These are phyloP conservation scores for Xenotilapia flavipinnis DNA, from an alignment of 2,113 vertebrate genomes.

Conservation along the genomic window DNA sequence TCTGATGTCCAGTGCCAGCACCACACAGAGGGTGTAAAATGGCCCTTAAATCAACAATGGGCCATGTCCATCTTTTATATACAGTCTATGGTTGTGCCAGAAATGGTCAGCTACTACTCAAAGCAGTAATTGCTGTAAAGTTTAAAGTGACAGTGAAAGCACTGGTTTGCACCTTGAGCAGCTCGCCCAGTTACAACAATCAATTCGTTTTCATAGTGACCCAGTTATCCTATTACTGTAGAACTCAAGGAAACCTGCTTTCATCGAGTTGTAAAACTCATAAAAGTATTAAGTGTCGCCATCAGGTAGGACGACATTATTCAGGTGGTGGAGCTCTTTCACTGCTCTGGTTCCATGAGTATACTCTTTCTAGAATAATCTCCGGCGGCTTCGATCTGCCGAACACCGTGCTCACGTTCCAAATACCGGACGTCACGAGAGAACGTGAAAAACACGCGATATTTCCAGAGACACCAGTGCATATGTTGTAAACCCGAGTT, in stretches of 20 bases:
- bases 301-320: background rate
- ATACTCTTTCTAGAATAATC: constrained; percentile 12
- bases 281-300: background rate
- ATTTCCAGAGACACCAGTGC: background rate
- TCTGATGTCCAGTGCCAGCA: background rate
- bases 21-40: background rate
- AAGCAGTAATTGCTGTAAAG: background rate
- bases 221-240: background rate
- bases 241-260: background rate
- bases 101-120: background rate
- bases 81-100: background rate
- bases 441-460: constrained; percentile 26
- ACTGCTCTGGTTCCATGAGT: background rate
- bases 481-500: background rate
- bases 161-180: background rate
- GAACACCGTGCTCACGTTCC: background rate
- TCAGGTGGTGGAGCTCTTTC: background rate
- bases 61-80: background rate
- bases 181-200: background rate
- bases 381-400: background rate
- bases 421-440: background rate
- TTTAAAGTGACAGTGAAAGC: background rate
- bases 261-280: background rate
- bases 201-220: background rate
- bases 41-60: background rate